Percentiles rank a stretch among this genome's conserved stretches.
Evolutionary conservation across 2,797 vertebrate genomes (phyloP).

Genomic region (Ctenochaetus hawaiiensis): DNA sequence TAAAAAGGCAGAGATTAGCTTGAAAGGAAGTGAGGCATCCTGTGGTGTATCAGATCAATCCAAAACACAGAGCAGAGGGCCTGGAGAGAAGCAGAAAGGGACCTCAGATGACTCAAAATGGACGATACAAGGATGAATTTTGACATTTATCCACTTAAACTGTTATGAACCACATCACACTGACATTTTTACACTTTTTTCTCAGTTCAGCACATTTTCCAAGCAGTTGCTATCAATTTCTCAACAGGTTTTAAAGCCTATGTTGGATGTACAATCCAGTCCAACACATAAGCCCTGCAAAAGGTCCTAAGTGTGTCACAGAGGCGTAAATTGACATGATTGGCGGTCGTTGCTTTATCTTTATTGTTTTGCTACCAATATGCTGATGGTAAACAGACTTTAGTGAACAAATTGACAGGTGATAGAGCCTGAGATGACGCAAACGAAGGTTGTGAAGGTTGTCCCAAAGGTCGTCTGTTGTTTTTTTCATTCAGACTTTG

Average conservation of each 20-base stretch:
- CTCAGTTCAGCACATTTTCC: not conserved
- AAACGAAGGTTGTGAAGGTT: not conserved
- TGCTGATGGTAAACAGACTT: not conserved
- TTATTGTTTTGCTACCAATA: not conserved
- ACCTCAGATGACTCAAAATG: not conserved
- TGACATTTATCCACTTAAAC: not conserved
- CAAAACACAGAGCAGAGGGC: not conserved
- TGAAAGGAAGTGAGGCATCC: slow-evolving; percentile 37
- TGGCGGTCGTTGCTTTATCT: not conserved
- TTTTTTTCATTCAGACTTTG: slow-evolving; percentile 16
- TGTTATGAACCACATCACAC: not conserved
- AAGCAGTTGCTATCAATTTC: not conserved
- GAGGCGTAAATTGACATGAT: not conserved
- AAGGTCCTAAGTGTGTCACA: not conserved
- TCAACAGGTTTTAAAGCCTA: not conserved
- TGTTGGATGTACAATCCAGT: not conserved
- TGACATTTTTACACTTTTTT: not conserved
- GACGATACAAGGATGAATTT: not conserved
- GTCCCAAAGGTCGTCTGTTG: slow-evolving; percentile 23
- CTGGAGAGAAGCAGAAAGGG: not conserved
- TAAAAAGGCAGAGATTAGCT: slow-evolving; percentile 50
- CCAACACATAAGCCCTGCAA: not conserved
- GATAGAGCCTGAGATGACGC: not conserved
- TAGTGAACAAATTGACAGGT: slow-evolving; percentile 23
- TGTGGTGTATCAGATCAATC: slow-evolving; percentile 13